Conservation (phyloP, 2,113 vertebrate species). For the Indri indri region DNA sequence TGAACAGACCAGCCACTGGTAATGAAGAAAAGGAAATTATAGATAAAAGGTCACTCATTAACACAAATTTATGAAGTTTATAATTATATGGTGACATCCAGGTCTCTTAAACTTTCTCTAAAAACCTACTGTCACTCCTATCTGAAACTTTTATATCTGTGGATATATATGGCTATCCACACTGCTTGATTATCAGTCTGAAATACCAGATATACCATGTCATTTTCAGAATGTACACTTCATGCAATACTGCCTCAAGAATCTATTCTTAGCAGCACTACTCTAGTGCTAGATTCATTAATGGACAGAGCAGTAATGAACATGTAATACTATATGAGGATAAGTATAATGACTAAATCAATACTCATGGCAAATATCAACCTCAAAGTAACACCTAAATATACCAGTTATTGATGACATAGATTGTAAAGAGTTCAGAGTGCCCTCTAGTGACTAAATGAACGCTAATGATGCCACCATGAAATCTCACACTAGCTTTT, state of each 20-base stretch:
- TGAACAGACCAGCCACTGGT: background rate
- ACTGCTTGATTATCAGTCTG: background rate
- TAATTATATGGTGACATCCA: background rate
- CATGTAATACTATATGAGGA: background rate
- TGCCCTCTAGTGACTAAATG: constrained; percentile 13
- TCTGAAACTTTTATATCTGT: background rate
- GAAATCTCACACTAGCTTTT: background rate
- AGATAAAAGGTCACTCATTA: background rate
- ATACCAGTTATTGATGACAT: background rate
- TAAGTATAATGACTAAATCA: background rate
- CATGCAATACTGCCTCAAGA: background rate
- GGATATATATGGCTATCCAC: background rate
- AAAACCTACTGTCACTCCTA: background rate
- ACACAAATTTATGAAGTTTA: background rate
- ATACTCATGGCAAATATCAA: background rate
- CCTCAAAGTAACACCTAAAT: background rate
- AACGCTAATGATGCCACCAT: background rate
- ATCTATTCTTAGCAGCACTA: background rate
- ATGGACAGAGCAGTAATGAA: background rate
- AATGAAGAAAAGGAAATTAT: background rate
- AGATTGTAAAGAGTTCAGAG: background rate
- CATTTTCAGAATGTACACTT: background rate
- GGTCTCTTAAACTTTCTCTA: background rate
- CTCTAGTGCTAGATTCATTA: too few species aligned
- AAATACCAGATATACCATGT: background rate